A percentile compares a stretch with the other conserved stretches of the same genome.
These are phyloP conservation scores for Poeciliopsis infans DNA, from an alignment of 2,797 vertebrate genomes.

Conservation along the genomic window DNA sequence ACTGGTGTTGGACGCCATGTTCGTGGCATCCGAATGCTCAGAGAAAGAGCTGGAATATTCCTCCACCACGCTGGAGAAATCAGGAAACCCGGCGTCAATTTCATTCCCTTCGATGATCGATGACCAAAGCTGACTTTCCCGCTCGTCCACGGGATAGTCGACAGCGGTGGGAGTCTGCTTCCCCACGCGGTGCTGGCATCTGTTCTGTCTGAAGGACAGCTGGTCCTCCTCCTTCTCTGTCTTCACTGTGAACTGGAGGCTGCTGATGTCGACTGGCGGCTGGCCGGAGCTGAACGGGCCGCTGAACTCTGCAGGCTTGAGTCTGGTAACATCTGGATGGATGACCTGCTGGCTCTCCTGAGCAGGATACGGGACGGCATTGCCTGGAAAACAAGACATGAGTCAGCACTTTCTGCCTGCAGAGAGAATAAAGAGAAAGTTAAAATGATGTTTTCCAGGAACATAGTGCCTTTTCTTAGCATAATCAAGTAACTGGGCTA, in stretches of 20 bases:
- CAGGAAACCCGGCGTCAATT: conserved; percentile 70
- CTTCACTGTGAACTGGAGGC: conserved; percentile 71
- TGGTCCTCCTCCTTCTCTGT: conserved; percentile 71
- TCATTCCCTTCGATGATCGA: conserved; percentile 74
- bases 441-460: too few relatives aligned
- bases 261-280: conserved; percentile 36
- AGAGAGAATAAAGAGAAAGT: background rate
- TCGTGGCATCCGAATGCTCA: conserved; percentile 45
- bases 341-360: conserved; percentile 40
- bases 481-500: too few relatives aligned
- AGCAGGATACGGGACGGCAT: conserved; percentile 41
- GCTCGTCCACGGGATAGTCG: conserved; percentile 69
- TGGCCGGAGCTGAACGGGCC: conserved; percentile 48
- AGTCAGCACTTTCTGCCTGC: background rate
- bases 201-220: conserved; percentile 46
- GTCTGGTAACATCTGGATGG: conserved; percentile 43
- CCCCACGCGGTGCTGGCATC: conserved; percentile 62
- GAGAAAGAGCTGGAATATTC: conserved; percentile 69
- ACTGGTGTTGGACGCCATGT: conserved; percentile 22
- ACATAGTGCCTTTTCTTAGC: too few relatives aligned
- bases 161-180: conserved; percentile 53
- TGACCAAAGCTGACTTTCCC: conserved; percentile 74
- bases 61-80: conserved; percentile 76
- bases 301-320: conserved; percentile 50
- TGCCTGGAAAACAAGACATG: conserved; percentile 33